Percentiles rank a stretch among this genome's conserved stretches.
Evolutionary conservation across 2,797 vertebrate species (phyloP).

Genomic region (Lepidocolaptes lacrymiger): DNA sequence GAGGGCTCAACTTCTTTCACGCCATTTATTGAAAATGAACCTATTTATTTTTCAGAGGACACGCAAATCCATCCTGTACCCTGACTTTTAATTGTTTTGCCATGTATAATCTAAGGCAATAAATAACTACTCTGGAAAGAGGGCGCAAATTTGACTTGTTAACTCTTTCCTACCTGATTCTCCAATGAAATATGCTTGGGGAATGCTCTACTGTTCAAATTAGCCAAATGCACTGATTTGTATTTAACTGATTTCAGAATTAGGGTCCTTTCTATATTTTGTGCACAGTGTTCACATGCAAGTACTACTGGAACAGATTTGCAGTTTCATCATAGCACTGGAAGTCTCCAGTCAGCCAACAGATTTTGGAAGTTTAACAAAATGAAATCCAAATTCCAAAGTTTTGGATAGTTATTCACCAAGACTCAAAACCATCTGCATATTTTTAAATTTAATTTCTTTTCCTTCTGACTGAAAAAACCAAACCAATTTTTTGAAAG

Average conservation of each 20-base stretch:
- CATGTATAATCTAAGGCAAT: neutral
- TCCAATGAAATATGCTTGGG: neutral
- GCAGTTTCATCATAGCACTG: neutral
- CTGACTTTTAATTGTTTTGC: constrained; percentile 1
- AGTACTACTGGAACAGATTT: neutral
- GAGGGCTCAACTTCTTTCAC: neutral
- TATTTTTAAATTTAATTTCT: neutral
- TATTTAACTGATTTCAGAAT: neutral
- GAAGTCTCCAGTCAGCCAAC: neutral
- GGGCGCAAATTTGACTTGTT: neutral
- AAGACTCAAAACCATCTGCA: neutral
- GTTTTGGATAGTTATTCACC: neutral
- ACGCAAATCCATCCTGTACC: neutral
- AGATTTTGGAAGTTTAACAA: constrained; percentile 2
- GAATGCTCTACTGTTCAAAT: neutral
- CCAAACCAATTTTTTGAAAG: neutral
- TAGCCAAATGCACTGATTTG: neutral
- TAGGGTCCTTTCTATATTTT: neutral
- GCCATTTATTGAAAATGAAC: neutral
- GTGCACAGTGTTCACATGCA: neutral
- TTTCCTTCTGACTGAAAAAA: neutral
- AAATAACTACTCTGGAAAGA: neutral
- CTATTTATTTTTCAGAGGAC: neutral
- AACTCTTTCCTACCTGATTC: neutral
- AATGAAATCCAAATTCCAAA: constrained; percentile 1